These are phyloP conservation scores for Meghimatium bilineatum DNA, from an alignment of 2,888 invertebrate species.

Conservation along the genomic window DNA sequence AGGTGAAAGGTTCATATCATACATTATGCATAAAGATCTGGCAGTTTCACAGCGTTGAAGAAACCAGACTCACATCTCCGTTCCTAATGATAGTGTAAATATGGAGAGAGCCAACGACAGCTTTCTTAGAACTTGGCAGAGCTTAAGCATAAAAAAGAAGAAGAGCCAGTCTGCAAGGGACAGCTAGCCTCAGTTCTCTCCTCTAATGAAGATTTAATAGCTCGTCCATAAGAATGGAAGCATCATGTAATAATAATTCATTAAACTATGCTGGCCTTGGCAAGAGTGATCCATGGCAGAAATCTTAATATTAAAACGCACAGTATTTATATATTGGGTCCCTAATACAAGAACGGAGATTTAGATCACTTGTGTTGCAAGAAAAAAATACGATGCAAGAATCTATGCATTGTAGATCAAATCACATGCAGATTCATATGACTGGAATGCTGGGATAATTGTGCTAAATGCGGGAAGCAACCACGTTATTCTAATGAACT, in stretches of 20 bases:
- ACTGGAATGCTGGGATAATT: slow-evolving; percentile 6
- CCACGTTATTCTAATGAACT: slow-evolving; percentile 12
- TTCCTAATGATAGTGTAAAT: slow-evolving; percentile 26
- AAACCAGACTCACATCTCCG: slow-evolving; percentile 7
- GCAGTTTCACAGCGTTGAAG: neutral
- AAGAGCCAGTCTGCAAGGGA: slow-evolving; percentile 6
- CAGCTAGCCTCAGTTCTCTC: neutral
- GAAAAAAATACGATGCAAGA: neutral
- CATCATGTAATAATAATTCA: slow-evolving; percentile 25
- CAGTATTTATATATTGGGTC: neutral
- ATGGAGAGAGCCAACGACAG: neutral
- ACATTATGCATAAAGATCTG: slow-evolving; percentile 35
- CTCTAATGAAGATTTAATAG: slow-evolving; percentile 30
- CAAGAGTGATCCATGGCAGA: neutral
- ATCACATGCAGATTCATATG: slow-evolving; percentile 21
- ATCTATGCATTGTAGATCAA: slow-evolving; percentile 15
- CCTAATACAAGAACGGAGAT: neutral
- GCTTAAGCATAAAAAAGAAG: slow-evolving; percentile 10
- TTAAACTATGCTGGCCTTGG: neutral
- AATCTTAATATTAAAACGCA: slow-evolving; percentile 4
- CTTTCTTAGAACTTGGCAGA: slow-evolving; percentile 25
- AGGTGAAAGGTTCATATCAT: slow-evolving; percentile 3
- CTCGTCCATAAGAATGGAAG: neutral
- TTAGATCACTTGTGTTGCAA: slow-evolving; percentile 5
- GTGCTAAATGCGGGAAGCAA: neutral